A percentile compares a stretch with the other conserved stretches of the same genome.
Evolutionary conservation across 2,113 vertebrate species (phyloP).

Genomic region (Junco hyemalis): DNA sequence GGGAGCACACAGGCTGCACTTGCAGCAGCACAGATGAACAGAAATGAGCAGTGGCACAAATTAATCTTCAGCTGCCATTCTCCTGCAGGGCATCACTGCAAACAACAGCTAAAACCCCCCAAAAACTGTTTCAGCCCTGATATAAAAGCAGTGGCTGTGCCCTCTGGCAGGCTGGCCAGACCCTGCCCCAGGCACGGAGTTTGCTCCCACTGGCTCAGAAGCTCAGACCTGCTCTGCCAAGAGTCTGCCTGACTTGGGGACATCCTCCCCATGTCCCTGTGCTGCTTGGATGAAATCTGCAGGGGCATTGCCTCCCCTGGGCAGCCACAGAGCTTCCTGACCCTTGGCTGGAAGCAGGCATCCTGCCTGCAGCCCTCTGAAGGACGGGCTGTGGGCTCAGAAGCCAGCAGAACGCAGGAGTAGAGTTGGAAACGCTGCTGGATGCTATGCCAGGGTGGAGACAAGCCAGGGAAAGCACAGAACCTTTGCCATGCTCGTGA

Average conservation of each 20-base stretch:
- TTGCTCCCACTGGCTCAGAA: not conserved
- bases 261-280: accelerated
- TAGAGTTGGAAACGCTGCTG: accelerated
- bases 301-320: not conserved
- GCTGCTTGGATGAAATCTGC: not conserved
- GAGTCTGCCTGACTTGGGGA: not conserved
- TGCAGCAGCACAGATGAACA: not conserved
- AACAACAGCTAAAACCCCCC: not conserved
- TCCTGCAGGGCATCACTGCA: not conserved
- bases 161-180: not conserved
- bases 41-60: not conserved
- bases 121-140: not conserved
- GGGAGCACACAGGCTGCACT: not conserved
- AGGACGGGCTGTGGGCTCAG: not conserved
- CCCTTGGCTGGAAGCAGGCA: not conserved
- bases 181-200: not conserved
- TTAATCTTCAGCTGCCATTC: not conserved
- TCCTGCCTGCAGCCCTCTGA: not conserved
- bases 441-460: not conserved
- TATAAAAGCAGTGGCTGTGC: not conserved
- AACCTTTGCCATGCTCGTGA: accelerated
- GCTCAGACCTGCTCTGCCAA: not conserved
- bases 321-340: not conserved
- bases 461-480: not conserved
- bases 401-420: not conserved